Evolutionary conservation across 2,888 invertebrate species (phyloP).

Genomic region (Drosophila emarginata): DNA sequence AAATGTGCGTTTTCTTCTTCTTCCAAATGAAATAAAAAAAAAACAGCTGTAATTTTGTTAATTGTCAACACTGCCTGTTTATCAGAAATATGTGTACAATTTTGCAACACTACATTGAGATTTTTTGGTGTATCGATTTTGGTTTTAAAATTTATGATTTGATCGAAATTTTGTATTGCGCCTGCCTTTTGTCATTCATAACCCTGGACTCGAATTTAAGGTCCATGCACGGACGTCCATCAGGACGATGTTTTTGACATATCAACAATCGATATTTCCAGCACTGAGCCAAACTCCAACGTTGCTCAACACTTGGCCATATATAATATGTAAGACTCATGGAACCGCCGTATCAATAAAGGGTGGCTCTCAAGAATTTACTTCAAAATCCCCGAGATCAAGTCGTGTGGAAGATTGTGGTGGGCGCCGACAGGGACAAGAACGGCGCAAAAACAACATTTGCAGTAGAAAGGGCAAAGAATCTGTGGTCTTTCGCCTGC

Average conservation of each 20-base stretch:
- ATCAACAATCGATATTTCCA: neutral
- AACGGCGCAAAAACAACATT: neutral
- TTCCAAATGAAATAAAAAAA: conserved; percentile 42
- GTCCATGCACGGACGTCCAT: neutral
- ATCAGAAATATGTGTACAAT: conserved; percentile 22
- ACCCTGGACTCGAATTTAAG: no score
- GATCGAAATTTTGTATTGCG: conserved; percentile 1
- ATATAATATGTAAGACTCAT: neutral
- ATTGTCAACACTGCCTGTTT: conserved; percentile 50
- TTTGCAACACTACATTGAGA: conserved; percentile 5
- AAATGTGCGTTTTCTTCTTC: conserved; percentile 72
- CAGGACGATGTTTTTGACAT: neutral
- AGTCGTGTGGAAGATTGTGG: neutral
- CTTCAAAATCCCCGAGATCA: neutral
- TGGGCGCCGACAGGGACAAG: neutral
- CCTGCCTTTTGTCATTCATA: conserved; percentile 1
- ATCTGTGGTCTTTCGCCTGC: neutral
- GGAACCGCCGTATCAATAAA: neutral
- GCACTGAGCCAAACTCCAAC: neutral
- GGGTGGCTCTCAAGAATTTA: neutral
- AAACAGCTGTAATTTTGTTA: conserved; percentile 62
- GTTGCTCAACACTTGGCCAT: conserved; percentile 2
- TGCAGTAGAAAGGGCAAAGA: neutral
- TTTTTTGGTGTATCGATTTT: neutral
- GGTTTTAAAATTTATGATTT: conserved; percentile 17